phyloP scores from a whole-genome alignment of 2,888 invertebrate genomes.

The Ornithoptera priamus region DNA sequence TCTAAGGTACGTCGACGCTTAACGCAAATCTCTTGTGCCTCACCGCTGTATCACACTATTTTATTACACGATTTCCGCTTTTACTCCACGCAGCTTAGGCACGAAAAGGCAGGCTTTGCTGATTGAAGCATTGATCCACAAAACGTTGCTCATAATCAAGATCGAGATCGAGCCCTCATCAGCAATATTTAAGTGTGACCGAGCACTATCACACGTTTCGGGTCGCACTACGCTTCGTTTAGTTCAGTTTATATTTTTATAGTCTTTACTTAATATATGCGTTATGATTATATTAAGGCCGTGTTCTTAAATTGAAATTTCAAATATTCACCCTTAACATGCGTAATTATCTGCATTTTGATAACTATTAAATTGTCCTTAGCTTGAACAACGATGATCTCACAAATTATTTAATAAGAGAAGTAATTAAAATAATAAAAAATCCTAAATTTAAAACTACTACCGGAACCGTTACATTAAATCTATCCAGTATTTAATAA shows the following conservation, averaged over 20 bases:
- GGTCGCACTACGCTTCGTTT: constrained; percentile 43
- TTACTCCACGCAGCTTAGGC: constrained; percentile 55
- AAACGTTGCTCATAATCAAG: constrained; percentile 26
- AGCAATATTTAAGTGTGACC: constrained; percentile 46
- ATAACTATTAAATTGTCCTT: too few relatives aligned
- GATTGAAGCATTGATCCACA: constrained; percentile 32
- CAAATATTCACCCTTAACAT: not conserved
- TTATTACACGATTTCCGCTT: constrained; percentile 65
- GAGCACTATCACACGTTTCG: constrained; percentile 46
- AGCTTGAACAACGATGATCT: too few relatives aligned
- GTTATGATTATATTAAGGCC: too few relatives aligned
- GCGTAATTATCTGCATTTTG: not conserved
- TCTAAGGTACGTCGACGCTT: constrained; percentile 76
- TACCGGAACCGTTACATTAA: too few relatives aligned
- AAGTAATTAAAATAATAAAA: too few relatives aligned
- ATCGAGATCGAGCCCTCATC: constrained; percentile 29
- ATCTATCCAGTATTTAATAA: too few relatives aligned
- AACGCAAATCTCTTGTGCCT: constrained; percentile 55
- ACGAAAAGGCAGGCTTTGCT: constrained; percentile 58
- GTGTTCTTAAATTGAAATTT: not conserved
- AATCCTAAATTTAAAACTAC: too few relatives aligned
- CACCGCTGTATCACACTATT: constrained; percentile 53
- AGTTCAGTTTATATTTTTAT: constrained; percentile 13
- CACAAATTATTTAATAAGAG: too few relatives aligned
- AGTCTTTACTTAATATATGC: not conserved